Conservation (phyloP, 2,888 invertebrate species). For the Acrocyrtus sp. region DNA sequence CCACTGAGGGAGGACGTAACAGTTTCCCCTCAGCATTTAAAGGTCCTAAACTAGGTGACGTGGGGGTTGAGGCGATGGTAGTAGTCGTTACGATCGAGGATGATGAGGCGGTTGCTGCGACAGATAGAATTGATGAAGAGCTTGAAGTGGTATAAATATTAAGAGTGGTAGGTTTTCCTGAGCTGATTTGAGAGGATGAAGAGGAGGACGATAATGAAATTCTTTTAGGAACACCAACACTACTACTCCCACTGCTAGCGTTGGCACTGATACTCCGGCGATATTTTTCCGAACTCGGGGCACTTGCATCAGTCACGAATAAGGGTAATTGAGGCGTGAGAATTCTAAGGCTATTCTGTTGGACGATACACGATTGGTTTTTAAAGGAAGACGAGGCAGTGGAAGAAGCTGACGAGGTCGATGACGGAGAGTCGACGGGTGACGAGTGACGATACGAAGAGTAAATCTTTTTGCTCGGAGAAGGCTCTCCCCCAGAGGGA, state of each 20-base stretch:
- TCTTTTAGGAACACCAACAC: conserved; percentile 16
- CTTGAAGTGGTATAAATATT: conserved; percentile 11
- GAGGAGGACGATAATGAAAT: conserved; percentile 8
- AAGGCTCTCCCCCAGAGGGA: conserved; percentile 29
- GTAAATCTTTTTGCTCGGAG: conserved; percentile 43
- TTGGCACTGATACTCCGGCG: conserved; percentile 25
- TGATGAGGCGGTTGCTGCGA: conserved; percentile 22
- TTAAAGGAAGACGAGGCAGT: conserved; percentile 31
- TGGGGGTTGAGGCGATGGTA: no score
- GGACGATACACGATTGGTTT: conserved; percentile 1
- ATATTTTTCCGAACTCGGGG: conserved; percentile 6
- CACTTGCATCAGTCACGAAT: conserved; percentile 11
- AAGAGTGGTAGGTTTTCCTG: conserved; percentile 26
- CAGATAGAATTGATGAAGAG: conserved; percentile 15
- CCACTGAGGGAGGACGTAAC: conserved; percentile 61
- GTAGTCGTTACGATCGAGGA: no score
- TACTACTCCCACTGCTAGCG: conserved; percentile 5
- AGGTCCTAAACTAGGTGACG: conserved; percentile 26
- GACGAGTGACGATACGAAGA: conserved; percentile 43
- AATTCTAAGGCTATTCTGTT: conserved; percentile 13
- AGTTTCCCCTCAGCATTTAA: conserved; percentile 38
- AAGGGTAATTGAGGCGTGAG: conserved; percentile 25
- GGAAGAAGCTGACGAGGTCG: conserved; percentile 16
- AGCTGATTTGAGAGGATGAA: conserved; percentile 20
- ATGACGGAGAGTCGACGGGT: conserved; percentile 21